Evolutionary conservation across 2,797 vertebrate genomes (phyloP).

Genomic region (Synanceia verrucosa): DNA sequence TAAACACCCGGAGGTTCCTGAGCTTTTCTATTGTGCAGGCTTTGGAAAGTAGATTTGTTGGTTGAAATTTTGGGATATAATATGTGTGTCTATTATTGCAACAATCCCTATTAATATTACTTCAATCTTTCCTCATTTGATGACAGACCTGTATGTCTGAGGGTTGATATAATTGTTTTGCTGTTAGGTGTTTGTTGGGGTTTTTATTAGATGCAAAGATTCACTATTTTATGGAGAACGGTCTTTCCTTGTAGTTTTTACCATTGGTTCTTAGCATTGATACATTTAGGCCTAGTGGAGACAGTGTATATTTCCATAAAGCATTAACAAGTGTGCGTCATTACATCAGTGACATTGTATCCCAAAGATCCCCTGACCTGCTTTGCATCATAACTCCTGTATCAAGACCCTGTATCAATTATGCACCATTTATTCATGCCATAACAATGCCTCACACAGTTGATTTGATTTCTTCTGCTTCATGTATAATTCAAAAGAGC

Average conservation of each 20-base stretch:
- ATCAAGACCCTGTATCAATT: constrained; percentile 74
- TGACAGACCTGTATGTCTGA: neutral
- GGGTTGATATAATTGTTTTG: neutral
- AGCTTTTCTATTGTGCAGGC: too few relatives aligned
- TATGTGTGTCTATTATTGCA: too few relatives aligned
- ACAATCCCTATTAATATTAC: neutral
- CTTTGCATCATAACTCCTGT: constrained; percentile 55
- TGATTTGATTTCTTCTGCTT: constrained; percentile 76
- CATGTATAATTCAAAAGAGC: constrained; percentile 77
- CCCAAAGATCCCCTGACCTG: constrained; percentile 48
- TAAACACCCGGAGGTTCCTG: neutral
- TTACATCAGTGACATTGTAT: constrained; percentile 58
- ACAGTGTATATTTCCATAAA: constrained; percentile 39
- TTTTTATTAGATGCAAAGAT: neutral
- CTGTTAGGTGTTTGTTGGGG: neutral
- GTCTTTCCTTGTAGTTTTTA: neutral
- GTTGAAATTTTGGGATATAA: too few relatives aligned
- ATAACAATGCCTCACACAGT: constrained; percentile 72
- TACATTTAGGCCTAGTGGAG: constrained; percentile 13
- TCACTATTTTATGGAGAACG: neutral
- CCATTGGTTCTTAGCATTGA: constrained; percentile 7
- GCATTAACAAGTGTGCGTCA: constrained; percentile 49
- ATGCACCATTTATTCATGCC: constrained; percentile 80
- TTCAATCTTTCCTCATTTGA: neutral
- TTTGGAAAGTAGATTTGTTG: too few relatives aligned